Evolutionary conservation across 2,113 vertebrate genomes (phyloP).

Genomic region (Stomatorhinus ivindoensis): DNA sequence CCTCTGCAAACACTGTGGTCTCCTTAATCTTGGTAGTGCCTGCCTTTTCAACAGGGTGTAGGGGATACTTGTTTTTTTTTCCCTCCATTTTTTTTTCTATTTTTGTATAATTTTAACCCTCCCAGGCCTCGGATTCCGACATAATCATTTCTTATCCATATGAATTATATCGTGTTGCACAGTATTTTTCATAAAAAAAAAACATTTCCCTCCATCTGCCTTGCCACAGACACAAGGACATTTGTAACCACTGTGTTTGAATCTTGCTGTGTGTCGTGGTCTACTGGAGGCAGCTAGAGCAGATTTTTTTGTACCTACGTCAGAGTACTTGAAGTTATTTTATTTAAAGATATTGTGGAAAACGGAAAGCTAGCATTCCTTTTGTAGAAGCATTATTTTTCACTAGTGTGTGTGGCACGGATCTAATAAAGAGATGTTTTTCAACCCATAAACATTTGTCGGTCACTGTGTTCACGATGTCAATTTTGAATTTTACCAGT

Average conservation of each 20-base stretch:
- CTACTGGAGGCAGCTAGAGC: constrained; percentile 67
- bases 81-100: constrained; percentile 54
- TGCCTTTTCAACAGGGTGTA: constrained; percentile 80
- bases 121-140: constrained; percentile 65
- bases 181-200: constrained; percentile 72
- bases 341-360: constrained; percentile 81
- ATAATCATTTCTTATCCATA: constrained; percentile 77
- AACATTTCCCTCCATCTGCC: constrained; percentile 72
- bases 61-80: constrained; percentile 71
- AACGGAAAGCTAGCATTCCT: constrained; percentile 73
- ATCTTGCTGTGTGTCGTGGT: constrained; percentile 75
- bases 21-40: constrained; percentile 81
- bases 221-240: constrained; percentile 65
- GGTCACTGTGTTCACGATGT: not conserved
- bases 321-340: constrained; percentile 82
- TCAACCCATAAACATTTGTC: constrained; percentile 51
- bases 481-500: not conserved
- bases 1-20: constrained; percentile 82
- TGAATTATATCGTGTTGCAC: constrained; percentile 74
- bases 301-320: constrained; percentile 77
- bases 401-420: constrained; percentile 79
- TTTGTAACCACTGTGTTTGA: constrained; percentile 83
- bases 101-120: constrained; percentile 75
- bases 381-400: constrained; percentile 87
- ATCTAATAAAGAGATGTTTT: constrained; percentile 85